These are phyloP conservation scores for Dasysyrphus albostriatus DNA, from an alignment of 2,888 invertebrate genomes.

Conservation along the genomic window DNA sequence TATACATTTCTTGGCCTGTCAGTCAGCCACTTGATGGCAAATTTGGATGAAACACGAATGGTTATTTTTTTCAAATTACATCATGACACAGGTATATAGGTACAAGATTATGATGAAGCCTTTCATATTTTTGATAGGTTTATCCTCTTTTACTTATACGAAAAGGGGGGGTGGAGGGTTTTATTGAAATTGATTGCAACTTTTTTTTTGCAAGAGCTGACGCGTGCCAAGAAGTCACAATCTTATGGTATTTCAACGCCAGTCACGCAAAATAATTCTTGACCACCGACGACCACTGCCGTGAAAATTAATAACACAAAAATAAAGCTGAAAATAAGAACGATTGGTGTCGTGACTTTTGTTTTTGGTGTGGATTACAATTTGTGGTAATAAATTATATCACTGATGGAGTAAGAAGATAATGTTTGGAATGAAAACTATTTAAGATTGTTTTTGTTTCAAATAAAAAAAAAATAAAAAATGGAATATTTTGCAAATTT, in stretches of 20 bases:
- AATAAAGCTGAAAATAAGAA: conserved; percentile 1
- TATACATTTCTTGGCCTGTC: conserved; percentile 48
- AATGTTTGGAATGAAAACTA: not conserved
- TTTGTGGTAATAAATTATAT: conserved; percentile 18
- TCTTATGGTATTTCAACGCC: conserved; percentile 27
- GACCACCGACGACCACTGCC: not conserved
- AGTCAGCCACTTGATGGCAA: conserved; percentile 70
- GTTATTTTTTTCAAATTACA: conserved; percentile 53
- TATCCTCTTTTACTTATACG: not conserved
- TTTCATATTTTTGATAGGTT: conserved; percentile 42
- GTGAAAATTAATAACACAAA: not conserved
- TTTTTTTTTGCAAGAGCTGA: conserved; percentile 14
- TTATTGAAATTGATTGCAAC: conserved; percentile 49
- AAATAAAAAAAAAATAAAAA: not conserved
- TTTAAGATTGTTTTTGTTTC: not conserved
- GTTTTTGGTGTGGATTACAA: conserved; percentile 25
- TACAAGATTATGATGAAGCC: conserved; percentile 42
- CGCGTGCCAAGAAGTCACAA: conserved; percentile 59
- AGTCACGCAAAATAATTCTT: conserved; percentile 42
- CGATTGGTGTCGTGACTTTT: not conserved
- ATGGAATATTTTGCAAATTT: not conserved
- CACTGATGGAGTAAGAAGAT: conserved; percentile 10
- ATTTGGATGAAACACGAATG: conserved; percentile 67
- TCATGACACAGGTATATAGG: conserved; percentile 15
- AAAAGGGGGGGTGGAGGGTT: not conserved